A percentile compares a stretch with the other conserved stretches of the same genome.
Conservation (phyloP, 2,113 vertebrate genomes). For the Elanoides forficatus region DNA sequence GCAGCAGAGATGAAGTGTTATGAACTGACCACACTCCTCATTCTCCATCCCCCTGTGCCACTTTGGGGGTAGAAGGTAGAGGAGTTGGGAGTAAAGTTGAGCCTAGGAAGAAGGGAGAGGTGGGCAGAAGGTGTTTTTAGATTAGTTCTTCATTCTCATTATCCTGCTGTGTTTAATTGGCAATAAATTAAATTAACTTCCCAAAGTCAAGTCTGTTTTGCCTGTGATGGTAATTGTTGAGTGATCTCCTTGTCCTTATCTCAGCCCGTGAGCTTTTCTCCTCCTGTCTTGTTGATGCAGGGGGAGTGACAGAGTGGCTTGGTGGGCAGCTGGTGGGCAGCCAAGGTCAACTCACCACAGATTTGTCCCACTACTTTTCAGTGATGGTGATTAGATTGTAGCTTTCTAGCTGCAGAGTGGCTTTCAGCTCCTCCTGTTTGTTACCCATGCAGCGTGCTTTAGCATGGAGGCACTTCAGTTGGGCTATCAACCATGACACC, state of each 20-base stretch:
- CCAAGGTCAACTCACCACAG: background rate
- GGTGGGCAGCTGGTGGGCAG: background rate
- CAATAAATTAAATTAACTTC: background rate
- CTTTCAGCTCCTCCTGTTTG: background rate
- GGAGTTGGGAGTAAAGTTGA: background rate
- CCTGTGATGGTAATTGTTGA: background rate
- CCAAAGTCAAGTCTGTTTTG: background rate
- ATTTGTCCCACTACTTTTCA: background rate
- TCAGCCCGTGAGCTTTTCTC: background rate
- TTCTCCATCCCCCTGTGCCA: background rate
- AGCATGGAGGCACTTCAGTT: background rate
- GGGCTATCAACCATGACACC: too few relatives aligned
- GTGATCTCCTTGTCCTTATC: background rate
- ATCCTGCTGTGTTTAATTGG: background rate
- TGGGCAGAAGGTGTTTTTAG: background rate
- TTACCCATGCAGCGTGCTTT: background rate
- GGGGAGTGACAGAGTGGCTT: fast-evolving
- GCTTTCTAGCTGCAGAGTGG: background rate
- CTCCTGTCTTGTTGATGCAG: background rate
- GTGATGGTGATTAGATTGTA: fast-evolving
- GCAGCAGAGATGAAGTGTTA: background rate
- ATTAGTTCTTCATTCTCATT: background rate
- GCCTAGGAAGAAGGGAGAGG: background rate
- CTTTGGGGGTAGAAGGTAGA: background rate
- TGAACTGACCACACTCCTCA: background rate